phyloP scores from a whole-genome alignment of 2,888 invertebrate species.

The Cristatella mucedo region DNA sequence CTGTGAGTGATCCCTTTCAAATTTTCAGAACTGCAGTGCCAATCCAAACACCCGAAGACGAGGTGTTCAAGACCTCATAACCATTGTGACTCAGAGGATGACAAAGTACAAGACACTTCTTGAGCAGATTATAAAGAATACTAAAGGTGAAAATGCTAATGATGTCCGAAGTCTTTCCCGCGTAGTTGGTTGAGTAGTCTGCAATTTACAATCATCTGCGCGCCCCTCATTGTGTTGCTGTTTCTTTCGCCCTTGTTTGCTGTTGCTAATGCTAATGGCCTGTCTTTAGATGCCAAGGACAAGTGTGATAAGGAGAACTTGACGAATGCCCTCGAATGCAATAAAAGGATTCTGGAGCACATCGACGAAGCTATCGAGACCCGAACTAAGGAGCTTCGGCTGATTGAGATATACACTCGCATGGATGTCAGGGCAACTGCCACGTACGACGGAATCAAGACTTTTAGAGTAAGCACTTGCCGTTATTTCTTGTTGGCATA shows the following conservation, averaged over 20 bases:
- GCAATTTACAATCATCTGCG: no score
- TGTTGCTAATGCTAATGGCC: background rate
- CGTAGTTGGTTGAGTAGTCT: no score
- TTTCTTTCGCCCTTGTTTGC: background rate
- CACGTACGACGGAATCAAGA: constrained; percentile 46
- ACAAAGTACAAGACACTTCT: constrained; percentile 85
- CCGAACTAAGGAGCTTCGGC: constrained; percentile 70
- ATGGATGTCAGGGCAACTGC: constrained; percentile 81
- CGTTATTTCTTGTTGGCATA: no score
- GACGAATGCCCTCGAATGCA: constrained; percentile 58
- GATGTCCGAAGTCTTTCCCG: no score
- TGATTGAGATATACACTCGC: constrained; percentile 74
- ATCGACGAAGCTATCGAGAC: constrained; percentile 84
- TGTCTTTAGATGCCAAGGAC: constrained; percentile 41
- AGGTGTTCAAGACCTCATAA: constrained; percentile 85
- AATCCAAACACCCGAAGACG: no score
- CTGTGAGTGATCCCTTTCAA: no score
- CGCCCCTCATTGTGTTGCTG: background rate
- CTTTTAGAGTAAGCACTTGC: constrained; percentile 57
- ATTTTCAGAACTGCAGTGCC: no score
- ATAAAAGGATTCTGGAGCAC: constrained; percentile 73
- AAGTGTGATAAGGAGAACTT: constrained; percentile 62
- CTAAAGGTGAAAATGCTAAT: constrained; percentile 49
- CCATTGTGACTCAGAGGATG: constrained; percentile 81
- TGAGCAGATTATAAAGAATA: constrained; percentile 77